Conservation (phyloP, 2,113 vertebrate species). For the Oreochromis tanganicae region DNA sequence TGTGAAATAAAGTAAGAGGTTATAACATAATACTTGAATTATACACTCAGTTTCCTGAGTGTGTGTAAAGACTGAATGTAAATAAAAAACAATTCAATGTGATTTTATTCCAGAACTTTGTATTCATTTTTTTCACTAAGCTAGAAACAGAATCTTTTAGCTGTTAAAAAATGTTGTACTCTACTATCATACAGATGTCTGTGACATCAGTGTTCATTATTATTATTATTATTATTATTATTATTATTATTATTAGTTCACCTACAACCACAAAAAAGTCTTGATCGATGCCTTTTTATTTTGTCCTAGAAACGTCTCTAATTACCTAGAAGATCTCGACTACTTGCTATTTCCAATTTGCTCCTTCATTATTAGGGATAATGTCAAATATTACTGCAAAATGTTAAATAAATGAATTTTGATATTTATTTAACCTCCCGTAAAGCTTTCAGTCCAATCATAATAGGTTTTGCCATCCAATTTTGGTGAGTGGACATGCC, state of each 20-base stretch:
- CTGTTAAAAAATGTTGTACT: neutral
- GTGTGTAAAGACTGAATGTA: constrained; percentile 40
- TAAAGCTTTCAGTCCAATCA: neutral
- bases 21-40: constrained; percentile 48
- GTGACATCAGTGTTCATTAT: neutral
- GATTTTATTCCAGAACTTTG: neutral
- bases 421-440: neutral
- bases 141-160: neutral
- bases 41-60: constrained; percentile 47
- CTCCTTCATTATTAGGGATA: neutral
- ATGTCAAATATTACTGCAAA: neutral
- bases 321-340: neutral
- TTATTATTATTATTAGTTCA: neutral
- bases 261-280: neutral
- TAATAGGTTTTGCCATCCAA: neutral
- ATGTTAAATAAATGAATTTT: neutral
- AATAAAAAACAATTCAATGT: constrained; percentile 47
- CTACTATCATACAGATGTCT: neutral
- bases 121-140: neutral
- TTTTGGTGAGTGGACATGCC: neutral
- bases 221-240: neutral
- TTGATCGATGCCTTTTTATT: neutral
- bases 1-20: constrained; percentile 23
- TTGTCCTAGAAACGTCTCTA: neutral
- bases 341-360: neutral